These are phyloP conservation scores for Clepsis dumicolana DNA, from an alignment of 2,888 invertebrate species.

Conservation along the genomic window DNA sequence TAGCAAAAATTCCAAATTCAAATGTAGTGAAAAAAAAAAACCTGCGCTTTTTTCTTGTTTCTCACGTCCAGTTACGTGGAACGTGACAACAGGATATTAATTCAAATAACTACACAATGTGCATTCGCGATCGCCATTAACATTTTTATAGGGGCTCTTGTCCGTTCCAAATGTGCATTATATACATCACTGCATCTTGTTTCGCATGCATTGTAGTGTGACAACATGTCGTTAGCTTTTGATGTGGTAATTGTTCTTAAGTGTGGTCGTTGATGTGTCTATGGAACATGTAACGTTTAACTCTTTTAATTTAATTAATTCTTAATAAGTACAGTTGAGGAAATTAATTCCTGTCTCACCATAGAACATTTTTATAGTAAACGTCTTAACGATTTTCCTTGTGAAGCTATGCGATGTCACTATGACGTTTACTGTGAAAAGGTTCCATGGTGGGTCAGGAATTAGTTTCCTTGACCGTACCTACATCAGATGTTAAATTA, in stretches of 20 bases:
- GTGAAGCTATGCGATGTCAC: no score
- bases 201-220: background rate
- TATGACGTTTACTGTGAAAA: no score
- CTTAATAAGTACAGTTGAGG: no score
- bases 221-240: background rate
- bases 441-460: no score
- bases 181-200: conserved; percentile 17
- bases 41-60: conserved; percentile 23
- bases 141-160: conserved; percentile 37
- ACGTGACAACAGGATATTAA: conserved; percentile 39
- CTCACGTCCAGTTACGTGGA: conserved; percentile 39
- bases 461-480: no score
- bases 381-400: no score
- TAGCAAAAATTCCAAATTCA: background rate
- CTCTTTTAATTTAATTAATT: no score
- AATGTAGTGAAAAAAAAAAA: conserved; percentile 8
- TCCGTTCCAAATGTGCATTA: conserved; percentile 24
- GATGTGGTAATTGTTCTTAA: background rate
- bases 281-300: no score
- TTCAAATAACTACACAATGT: conserved; percentile 48
- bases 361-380: no score
- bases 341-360: no score
- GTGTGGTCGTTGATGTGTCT: background rate
- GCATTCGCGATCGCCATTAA: conserved; percentile 50
- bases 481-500: no score